Evolutionary conservation across 2,113 vertebrate species (phyloP), one percentile per base, ranked within the genome.

Genomic region (Eulacestoma nigropectus): DNA sequence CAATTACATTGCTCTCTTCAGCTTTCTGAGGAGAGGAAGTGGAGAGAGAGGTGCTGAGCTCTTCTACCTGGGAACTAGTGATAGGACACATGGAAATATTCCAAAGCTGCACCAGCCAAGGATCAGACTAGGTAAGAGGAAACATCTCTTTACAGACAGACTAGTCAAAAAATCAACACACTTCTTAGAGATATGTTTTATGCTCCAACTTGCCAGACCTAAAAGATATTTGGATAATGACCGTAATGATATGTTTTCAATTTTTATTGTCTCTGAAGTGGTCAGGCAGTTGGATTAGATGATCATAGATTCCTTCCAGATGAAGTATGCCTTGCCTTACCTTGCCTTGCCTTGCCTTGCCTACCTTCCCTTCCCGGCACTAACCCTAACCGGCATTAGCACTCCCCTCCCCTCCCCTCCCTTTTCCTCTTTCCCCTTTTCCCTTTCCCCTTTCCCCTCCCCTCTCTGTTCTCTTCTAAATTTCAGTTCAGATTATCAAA

Each of bases 41-140:
- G 12, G 10, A 74, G 21, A 52, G 10, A 17, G 27, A 73, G 16
- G 11, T 63, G 33, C 26, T 64, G 29, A 70, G 7, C 23, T 32
- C 30, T 84, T 46, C 33, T 86, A 4, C 23, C 47, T 46, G 16
- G 16, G 4, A 46, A 32, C 9, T 35, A 33, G 25, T 14, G 16
- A 63, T 1, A 86, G 16, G 14, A 57, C 1, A 3, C 0, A 0
- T n/a, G 10, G 20, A 53, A 53, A 59, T 21, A 11, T 15, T 49
- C 8, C 52, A 79, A 62, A 86, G 21, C 8, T 62, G 12, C 2
- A 8, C 4, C 5, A 35, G 12, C 4, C 11, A 25, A 87, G 11
- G 16, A 39, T 62, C 21, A 82, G 26, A 39, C 11, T 39, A 19
- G 30, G 20, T 5, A 33, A 16, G 10, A 75, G 20, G 33, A 63